phyloP scores from a whole-genome alignment of 2,888 invertebrate genomes.

The Cryptosula pallasiana region DNA sequence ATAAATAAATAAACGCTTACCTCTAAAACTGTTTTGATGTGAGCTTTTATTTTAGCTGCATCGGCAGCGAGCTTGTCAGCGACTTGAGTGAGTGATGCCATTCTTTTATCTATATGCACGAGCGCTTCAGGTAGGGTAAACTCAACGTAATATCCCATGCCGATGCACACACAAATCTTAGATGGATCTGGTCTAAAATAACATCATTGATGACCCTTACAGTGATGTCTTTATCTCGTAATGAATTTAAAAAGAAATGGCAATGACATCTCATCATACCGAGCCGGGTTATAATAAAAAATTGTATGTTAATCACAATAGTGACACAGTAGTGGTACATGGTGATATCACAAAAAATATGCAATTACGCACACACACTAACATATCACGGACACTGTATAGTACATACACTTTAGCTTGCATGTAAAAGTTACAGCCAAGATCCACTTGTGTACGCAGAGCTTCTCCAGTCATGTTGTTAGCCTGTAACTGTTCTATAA shows the following conservation, averaged over 20 bases:
- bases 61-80: conserved; percentile 63
- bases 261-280: too few relatives aligned
- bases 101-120: conserved; percentile 66
- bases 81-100: conserved; percentile 63
- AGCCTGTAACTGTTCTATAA: conserved; percentile 61
- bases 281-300: too few relatives aligned
- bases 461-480: conserved; percentile 45
- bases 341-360: too few relatives aligned
- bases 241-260: neutral
- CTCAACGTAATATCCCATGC: conserved; percentile 70
- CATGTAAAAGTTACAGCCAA: conserved; percentile 79
- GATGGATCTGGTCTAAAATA: conserved; percentile 59
- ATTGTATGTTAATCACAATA: too few relatives aligned
- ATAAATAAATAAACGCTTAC: conserved; percentile 55
- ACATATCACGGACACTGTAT: too few relatives aligned
- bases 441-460: conserved; percentile 68
- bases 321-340: too few relatives aligned
- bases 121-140: conserved; percentile 68
- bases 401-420: conserved; percentile 66
- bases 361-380: too few relatives aligned
- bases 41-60: conserved; percentile 67
- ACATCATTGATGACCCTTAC: neutral
- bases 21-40: conserved; percentile 71
- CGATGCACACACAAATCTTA: conserved; percentile 67
- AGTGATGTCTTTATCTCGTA: neutral